Evolutionary conservation across 2,888 invertebrate species (phyloP).

Genomic region (Chironomus riparius): DNA sequence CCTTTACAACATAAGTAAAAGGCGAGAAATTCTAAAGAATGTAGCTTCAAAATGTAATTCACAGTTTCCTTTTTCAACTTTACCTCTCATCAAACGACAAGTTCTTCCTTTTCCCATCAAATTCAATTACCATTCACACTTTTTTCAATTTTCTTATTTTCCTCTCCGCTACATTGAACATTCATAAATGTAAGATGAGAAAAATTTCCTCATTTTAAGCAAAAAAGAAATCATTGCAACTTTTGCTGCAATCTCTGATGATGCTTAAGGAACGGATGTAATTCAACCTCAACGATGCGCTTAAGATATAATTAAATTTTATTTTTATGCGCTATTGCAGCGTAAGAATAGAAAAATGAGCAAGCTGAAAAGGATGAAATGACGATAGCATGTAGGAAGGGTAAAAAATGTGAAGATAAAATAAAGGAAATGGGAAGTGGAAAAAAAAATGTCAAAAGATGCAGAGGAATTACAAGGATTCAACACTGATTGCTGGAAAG

Average conservation of each 20-base stretch:
- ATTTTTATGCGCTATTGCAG: background rate
- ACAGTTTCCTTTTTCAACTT: too few species aligned
- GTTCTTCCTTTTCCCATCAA: background rate
- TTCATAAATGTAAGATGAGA: background rate
- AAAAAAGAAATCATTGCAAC: background rate
- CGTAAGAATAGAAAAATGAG: background rate
- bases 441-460: too few species aligned
- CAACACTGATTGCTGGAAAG: too few species aligned
- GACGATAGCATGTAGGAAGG: too few species aligned
- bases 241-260: background rate
- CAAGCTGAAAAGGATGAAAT: too few species aligned
- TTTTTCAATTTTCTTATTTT: background rate
- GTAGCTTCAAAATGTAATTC: too few species aligned
- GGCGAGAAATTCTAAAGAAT: too few species aligned
- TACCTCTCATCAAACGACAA: background rate
- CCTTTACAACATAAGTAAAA: too few species aligned
- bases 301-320: conserved; percentile 12
- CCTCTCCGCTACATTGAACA: background rate
- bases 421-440: too few species aligned
- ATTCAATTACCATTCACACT: background rate
- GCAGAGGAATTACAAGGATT: too few species aligned
- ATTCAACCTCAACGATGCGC: background rate
- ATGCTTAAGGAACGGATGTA: background rate
- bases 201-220: background rate
- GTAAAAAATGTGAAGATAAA: too few species aligned